phyloP scores from a whole-genome alignment of 2,888 invertebrate species.

The Zeuzera pyrina region DNA sequence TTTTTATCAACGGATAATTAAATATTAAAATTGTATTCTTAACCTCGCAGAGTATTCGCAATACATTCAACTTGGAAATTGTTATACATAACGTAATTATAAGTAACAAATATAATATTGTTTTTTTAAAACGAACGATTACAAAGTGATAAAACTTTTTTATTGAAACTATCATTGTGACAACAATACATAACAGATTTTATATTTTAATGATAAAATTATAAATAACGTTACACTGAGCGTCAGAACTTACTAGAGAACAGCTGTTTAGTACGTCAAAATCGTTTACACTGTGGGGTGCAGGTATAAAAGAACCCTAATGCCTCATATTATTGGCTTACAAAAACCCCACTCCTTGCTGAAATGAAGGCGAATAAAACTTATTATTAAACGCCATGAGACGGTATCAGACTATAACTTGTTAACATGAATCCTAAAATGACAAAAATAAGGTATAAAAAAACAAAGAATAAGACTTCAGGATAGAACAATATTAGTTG shows the following conservation, averaged over 20 bases:
- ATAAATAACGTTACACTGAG: neutral
- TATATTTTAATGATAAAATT: too few species aligned
- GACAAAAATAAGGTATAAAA: neutral
- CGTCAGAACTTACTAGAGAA: constrained; percentile 6
- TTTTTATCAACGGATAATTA: constrained; percentile 1
- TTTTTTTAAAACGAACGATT: neutral
- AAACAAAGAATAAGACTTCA: neutral
- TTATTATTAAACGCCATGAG: too few species aligned
- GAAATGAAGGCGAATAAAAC: too few species aligned
- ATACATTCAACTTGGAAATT: constrained; percentile 28
- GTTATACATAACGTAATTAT: constrained; percentile 22
- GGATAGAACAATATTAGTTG: neutral
- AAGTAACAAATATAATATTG: neutral
- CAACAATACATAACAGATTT: too few species aligned
- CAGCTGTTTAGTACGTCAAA: constrained; percentile 11
- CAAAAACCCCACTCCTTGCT: neutral
- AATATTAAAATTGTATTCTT: neutral
- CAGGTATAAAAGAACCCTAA: constrained; percentile 40
- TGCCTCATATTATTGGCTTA: constrained; percentile 3
- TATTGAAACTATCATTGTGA: too few species aligned
- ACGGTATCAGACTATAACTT: too few species aligned
- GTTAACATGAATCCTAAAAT: neutral
- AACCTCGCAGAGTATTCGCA: constrained; percentile 21
- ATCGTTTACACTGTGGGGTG: constrained; percentile 18
- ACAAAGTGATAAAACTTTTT: neutral